These are phyloP conservation scores for Lepidurus couesii DNA, from an alignment of 1,140 invertebrate genomes.

Conservation along the genomic window DNA sequence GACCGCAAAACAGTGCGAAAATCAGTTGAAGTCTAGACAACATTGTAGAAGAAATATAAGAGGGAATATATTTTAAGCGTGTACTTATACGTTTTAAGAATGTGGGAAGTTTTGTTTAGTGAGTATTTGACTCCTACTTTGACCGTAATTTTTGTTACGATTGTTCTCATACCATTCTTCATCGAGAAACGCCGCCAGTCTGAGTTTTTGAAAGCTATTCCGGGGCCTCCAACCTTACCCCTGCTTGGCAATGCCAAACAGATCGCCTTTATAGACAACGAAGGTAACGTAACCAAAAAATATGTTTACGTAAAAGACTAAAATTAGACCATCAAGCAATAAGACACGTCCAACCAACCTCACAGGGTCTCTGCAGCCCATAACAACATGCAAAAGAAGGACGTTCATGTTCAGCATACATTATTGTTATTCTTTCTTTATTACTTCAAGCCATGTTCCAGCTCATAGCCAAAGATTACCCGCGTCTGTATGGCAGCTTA, in stretches of 20 bases:
- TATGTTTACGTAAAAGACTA: background rate
- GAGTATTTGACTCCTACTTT: background rate
- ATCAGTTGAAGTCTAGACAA: too few relatives aligned
- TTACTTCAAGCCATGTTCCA: background rate
- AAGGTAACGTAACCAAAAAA: background rate
- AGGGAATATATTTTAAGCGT: too few relatives aligned
- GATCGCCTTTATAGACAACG: background rate
- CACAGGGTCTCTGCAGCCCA: background rate
- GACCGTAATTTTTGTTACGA: background rate
- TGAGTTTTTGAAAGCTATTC: background rate
- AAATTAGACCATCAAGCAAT: background rate
- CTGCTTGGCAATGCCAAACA: slow-evolving; percentile 5
- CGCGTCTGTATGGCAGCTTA: background rate
- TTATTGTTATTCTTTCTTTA: background rate
- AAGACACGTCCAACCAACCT: background rate
- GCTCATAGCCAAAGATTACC: background rate
- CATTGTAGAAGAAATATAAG: too few relatives aligned
- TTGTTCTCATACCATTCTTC: background rate
- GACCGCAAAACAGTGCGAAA: too few relatives aligned
- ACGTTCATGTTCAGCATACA: too few relatives aligned
- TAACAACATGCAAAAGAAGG: background rate
- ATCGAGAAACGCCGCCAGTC: background rate
- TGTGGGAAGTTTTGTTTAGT: background rate
- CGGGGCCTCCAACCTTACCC: background rate
- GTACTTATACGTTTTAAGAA: background rate